Percentiles rank a stretch among this genome's conserved stretches.
Evolutionary conservation across 2,113 vertebrate genomes (phyloP).

Genomic region (Cromileptes altivelis): DNA sequence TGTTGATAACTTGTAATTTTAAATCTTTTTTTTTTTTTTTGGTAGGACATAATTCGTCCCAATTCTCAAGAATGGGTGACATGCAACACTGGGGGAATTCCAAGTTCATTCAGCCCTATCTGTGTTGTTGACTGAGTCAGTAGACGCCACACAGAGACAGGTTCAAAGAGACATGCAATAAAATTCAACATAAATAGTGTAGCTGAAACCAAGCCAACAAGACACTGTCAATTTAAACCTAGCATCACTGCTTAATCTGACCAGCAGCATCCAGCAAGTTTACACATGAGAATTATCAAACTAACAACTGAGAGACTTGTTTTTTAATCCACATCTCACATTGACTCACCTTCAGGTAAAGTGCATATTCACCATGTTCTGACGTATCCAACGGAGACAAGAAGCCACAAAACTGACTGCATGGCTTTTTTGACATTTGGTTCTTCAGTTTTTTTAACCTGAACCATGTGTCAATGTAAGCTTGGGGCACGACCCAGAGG

Average conservation of each 20-base stretch:
- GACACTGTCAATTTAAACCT: not conserved
- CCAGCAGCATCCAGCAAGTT: not conserved
- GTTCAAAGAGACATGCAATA: not conserved
- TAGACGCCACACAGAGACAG: not conserved
- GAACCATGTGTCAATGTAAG: not conserved
- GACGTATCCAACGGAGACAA: not conserved
- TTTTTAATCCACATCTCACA: not conserved
- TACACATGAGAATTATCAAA: not conserved
- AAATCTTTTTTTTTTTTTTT: no score
- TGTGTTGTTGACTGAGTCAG: not conserved
- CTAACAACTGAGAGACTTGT: not conserved
- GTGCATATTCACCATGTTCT: not conserved
- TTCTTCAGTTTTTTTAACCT: not conserved
- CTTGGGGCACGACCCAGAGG: constrained; percentile 8
- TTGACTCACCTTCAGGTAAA: not conserved
- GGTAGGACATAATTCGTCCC: no score
- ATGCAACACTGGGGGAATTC: not conserved
- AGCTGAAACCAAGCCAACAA: not conserved
- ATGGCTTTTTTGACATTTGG: not conserved
- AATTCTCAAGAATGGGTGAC: no score
- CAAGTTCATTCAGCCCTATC: not conserved
- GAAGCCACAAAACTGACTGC: not conserved
- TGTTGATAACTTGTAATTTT: no score
- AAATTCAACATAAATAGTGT: not conserved
- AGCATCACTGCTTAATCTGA: not conserved